These are phyloP conservation scores for Gryllus longicercus DNA, from an alignment of 2,888 invertebrate species.

Conservation along the genomic window DNA sequence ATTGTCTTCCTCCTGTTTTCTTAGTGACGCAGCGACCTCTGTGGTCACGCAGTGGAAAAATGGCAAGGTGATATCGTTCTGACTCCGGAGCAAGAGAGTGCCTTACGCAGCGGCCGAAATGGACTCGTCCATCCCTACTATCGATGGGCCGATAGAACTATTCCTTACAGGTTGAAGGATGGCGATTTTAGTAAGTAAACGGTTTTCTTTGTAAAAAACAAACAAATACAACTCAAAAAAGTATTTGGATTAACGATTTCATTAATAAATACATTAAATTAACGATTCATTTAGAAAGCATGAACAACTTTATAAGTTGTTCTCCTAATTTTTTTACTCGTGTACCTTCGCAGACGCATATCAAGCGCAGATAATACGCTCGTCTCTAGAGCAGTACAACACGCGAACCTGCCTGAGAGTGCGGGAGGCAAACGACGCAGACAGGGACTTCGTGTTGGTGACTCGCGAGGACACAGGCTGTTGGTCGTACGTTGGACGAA, in stretches of 20 bases:
- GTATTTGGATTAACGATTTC: no score
- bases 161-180: constrained; percentile 50
- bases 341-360: constrained; percentile 46
- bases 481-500: constrained; percentile 51
- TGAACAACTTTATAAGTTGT: no score
- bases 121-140: constrained; percentile 49
- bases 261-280: no score
- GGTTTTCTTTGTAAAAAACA: no score
- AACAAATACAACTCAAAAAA: no score
- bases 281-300: no score
- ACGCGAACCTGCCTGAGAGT: constrained; percentile 52
- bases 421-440: constrained; percentile 48
- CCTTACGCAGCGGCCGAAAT: constrained; percentile 43
- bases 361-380: constrained; percentile 48
- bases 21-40: background rate
- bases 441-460: constrained; percentile 57
- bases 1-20: no score
- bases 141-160: constrained; percentile 52
- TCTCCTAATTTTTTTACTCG: no score
- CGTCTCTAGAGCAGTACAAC: constrained; percentile 50
- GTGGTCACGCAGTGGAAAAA: constrained; percentile 51
- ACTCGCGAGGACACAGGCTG: constrained; percentile 50
- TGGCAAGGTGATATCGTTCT: constrained; percentile 54
- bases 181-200: constrained; percentile 51
- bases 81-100: constrained; percentile 41